Evolutionary conservation across 1,140 invertebrate species (phyloP).

Genomic region (Drosophila nebulosa): DNA sequence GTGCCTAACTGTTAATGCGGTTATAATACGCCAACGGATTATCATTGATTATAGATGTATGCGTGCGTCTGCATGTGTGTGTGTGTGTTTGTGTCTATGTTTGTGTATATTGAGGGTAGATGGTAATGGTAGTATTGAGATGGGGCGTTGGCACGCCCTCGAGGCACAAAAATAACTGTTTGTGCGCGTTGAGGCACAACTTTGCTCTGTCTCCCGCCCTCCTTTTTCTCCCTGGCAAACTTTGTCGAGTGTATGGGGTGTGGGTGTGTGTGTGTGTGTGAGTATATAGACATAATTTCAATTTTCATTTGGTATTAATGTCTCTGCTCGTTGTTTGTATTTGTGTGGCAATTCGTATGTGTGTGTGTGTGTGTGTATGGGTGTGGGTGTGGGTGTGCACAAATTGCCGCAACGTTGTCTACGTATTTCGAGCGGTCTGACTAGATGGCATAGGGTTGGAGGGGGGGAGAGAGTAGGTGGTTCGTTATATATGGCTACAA

Average conservation of each 20-base stretch:
- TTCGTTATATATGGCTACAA: constrained; percentile 68
- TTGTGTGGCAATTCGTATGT: constrained; percentile 8
- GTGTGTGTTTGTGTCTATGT: constrained; percentile 4
- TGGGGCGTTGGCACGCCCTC: constrained; percentile 39
- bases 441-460: background rate
- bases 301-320: constrained; percentile 77
- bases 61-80: constrained; percentile 8
- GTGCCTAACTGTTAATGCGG: constrained; percentile 79
- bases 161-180: constrained; percentile 52
- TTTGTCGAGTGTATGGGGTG: constrained; percentile 45
- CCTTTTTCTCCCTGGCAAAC: constrained; percentile 21
- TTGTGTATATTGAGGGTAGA: background rate
- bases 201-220: constrained; percentile 10
- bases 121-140: background rate
- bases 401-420: constrained; percentile 67
- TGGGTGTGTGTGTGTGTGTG: background rate
- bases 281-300: constrained; percentile 72
- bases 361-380: constrained; percentile 19
- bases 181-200: constrained; percentile 50
- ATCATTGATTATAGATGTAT: constrained; percentile 73
- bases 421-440: constrained; percentile 25
- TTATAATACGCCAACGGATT: constrained; percentile 78
- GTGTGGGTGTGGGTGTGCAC: constrained; percentile 33
- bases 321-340: constrained; percentile 31
- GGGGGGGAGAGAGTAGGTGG: background rate